These are phyloP conservation scores for Heliconius cydno DNA, from an alignment of 2,888 invertebrate species.

Conservation along the genomic window DNA sequence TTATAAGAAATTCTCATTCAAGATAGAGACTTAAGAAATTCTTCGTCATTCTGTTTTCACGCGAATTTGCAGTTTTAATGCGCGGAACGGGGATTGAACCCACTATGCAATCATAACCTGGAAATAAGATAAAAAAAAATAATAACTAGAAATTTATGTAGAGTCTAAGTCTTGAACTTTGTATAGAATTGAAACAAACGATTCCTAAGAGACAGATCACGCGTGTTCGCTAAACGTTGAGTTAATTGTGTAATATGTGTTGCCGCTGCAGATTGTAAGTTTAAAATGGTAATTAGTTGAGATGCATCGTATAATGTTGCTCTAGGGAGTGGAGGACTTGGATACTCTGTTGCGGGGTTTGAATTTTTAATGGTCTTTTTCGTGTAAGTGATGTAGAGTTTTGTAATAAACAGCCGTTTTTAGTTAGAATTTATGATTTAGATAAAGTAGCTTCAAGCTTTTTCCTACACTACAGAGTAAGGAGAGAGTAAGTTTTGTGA, in stretches of 20 bases:
- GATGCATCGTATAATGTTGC: constrained; percentile 25
- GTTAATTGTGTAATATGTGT: constrained; percentile 31
- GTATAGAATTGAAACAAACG: constrained; percentile 28
- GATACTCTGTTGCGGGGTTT: neutral
- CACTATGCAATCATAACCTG: neutral
- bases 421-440: neutral
- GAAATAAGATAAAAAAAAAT: neutral
- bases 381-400: neutral
- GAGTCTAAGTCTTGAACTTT: neutral
- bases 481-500: neutral
- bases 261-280: constrained; percentile 25
- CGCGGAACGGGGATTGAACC: neutral
- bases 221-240: constrained; percentile 30
- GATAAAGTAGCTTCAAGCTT: too few relatives aligned
- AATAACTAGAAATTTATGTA: neutral
- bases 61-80: neutral
- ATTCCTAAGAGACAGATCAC: constrained; percentile 27
- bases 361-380: neutral
- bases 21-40: too few relatives aligned
- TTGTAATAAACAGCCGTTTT: neutral
- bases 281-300: constrained; percentile 35
- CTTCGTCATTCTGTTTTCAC: too few relatives aligned
- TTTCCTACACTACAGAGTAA: neutral
- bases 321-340: neutral
- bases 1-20: too few relatives aligned